Percentiles rank a stretch among this genome's conserved stretches.
Evolutionary conservation across 2,797 vertebrate species (phyloP).

Genomic region (Apogon talboti): DNA sequence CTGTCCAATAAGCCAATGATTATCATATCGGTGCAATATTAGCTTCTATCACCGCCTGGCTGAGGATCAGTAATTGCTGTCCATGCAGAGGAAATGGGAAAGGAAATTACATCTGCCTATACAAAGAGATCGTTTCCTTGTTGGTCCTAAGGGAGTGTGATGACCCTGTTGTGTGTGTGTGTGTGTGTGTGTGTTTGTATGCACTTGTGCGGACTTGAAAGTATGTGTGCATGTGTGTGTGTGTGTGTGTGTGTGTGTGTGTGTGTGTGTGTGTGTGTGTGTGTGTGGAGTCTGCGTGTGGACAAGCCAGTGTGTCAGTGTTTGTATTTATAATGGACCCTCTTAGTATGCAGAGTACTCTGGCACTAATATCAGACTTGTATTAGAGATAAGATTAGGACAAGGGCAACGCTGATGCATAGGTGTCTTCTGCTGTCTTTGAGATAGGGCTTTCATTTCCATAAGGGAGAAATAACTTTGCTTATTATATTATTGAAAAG

Average conservation of each 20-base stretch:
- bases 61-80: slow-evolving; percentile 76
- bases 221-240: too few relatives aligned
- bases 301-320: slow-evolving; percentile 10
- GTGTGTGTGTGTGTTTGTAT: slow-evolving; percentile 41
- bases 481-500: slow-evolving; percentile 1
- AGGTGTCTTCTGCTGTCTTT: slow-evolving; percentile 15
- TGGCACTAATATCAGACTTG: slow-evolving; percentile 35
- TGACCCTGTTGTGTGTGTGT: slow-evolving; percentile 45
- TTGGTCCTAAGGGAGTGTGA: slow-evolving; percentile 67
- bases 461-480: not conserved
- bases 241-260: too few relatives aligned
- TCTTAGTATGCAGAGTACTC: slow-evolving; percentile 41
- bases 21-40: slow-evolving; percentile 78
- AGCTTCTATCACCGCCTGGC: slow-evolving; percentile 70
- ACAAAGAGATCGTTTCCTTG: slow-evolving; percentile 75
- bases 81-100: slow-evolving; percentile 74
- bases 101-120: slow-evolving; percentile 78
- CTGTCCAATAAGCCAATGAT: slow-evolving; percentile 73
- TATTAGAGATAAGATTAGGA: slow-evolving; percentile 33
- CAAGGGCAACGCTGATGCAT: slow-evolving; percentile 19
- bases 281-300: slow-evolving; percentile 32
- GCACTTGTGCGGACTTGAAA: slow-evolving; percentile 38
- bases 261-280: slow-evolving; percentile 7
- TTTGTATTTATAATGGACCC: slow-evolving; percentile 44
- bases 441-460: slow-evolving; percentile 9